Conservation (phyloP, 1,140 invertebrate species). For the Drosophila pseudoananassae region DNA sequence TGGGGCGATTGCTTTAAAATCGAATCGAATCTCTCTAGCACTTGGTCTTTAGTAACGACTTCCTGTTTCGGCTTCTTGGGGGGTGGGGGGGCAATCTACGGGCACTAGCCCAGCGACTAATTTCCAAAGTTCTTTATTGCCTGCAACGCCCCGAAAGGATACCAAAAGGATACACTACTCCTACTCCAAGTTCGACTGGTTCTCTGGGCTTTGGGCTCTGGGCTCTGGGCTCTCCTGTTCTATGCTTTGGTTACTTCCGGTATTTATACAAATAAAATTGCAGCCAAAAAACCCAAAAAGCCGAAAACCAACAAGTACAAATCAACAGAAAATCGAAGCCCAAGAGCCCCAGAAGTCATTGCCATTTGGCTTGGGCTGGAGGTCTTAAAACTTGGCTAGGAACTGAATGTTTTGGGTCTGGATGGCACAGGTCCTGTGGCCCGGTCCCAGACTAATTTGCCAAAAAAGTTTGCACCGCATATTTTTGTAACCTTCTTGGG, state of each 20-base stretch:
- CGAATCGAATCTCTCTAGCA: too few relatives aligned
- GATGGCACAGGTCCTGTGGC: constrained; percentile 9
- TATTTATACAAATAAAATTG: constrained; percentile 83
- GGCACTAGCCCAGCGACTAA: constrained; percentile 67
- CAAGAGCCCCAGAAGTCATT: constrained; percentile 61
- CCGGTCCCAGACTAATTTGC: constrained; percentile 77
- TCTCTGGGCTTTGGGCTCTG: too few relatives aligned
- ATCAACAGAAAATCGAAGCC: constrained; percentile 78
- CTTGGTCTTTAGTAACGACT: constrained; percentile 58
- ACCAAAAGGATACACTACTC: too few relatives aligned
- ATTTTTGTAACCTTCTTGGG: constrained; percentile 76
- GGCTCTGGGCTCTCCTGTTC: too few relatives aligned
- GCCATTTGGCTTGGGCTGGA: too few relatives aligned
- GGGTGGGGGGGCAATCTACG: too few relatives aligned
- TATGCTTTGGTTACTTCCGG: constrained; percentile 73
- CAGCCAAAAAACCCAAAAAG: constrained; percentile 50
- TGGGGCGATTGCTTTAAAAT: too few relatives aligned
- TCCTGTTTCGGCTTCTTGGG: constrained; percentile 69
- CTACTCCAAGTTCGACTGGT: too few relatives aligned
- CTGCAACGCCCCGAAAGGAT: constrained; percentile 65
- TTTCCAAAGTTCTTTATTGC: constrained; percentile 82
- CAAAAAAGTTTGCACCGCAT: constrained; percentile 81
- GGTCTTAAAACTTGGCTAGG: too few relatives aligned
- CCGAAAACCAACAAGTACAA: constrained; percentile 58
- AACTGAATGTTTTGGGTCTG: too few relatives aligned